Evolutionary conservation across 2,113 vertebrate genomes (phyloP).

Genomic region (Tachysurus vachellii): DNA sequence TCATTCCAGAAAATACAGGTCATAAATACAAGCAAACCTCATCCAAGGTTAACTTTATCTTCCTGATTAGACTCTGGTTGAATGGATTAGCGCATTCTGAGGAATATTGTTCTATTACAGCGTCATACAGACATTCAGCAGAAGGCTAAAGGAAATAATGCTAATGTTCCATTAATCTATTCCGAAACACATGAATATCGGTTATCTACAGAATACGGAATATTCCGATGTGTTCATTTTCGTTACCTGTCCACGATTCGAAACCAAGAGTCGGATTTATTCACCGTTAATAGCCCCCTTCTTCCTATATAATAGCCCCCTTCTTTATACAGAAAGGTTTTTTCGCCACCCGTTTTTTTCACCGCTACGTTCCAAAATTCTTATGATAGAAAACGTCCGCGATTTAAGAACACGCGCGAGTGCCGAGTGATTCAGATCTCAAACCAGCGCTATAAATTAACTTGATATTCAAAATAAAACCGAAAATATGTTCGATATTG

Average conservation of each 20-base stretch:
- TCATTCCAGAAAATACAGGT: too few relatives aligned
- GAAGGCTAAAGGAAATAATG: neutral
- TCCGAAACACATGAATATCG: too few relatives aligned
- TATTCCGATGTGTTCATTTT: neutral
- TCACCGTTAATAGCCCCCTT: neutral
- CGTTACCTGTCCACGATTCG: constrained; percentile 61
- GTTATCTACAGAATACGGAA: neutral
- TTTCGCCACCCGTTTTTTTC: neutral
- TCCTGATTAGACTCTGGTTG: neutral
- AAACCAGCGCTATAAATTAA: neutral
- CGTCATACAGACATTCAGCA: neutral
- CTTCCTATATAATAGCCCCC: neutral
- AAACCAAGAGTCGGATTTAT: neutral
- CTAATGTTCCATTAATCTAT: neutral
- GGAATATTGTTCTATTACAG: neutral
- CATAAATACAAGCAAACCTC: too few relatives aligned
- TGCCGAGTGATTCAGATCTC: too few relatives aligned
- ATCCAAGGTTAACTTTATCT: neutral
- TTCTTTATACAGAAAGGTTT: too few relatives aligned
- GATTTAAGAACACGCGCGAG: neutral
- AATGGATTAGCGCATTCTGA: neutral
- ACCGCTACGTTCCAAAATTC: neutral
- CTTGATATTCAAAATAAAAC: neutral
- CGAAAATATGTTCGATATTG: neutral
- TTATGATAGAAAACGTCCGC: too few relatives aligned